Evolutionary conservation across 2,888 invertebrate genomes (phyloP).

Genomic region (Mechanitis mazaeus): DNA sequence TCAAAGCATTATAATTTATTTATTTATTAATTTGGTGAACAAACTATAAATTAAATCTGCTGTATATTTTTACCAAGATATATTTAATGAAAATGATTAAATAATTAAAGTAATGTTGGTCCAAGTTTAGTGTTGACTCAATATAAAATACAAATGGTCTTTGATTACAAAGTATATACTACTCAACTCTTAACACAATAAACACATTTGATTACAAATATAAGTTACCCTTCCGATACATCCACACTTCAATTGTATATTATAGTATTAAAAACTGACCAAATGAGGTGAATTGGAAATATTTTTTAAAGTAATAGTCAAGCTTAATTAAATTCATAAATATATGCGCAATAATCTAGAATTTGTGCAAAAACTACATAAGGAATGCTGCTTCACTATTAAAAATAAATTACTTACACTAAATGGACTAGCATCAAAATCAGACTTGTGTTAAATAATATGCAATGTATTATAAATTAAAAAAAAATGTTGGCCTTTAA

Average conservation of each 20-base stretch:
- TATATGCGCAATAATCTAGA: constrained; percentile 10
- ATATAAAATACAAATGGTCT: background rate
- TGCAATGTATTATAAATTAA: constrained; percentile 12
- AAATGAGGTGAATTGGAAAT: constrained; percentile 2
- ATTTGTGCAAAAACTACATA: constrained; percentile 47
- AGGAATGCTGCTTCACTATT: constrained; percentile 32
- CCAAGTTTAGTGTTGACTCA: constrained; percentile 6
- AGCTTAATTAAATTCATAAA: constrained; percentile 14
- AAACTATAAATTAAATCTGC: too few relatives aligned
- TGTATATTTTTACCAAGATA: background rate
- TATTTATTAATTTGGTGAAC: too few relatives aligned
- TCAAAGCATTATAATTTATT: too few relatives aligned
- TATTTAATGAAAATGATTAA: background rate
- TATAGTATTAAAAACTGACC: constrained; percentile 10
- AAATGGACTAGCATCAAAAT: constrained; percentile 58
- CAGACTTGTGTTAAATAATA: constrained; percentile 47
- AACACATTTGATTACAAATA: constrained; percentile 37
- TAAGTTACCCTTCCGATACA: constrained; percentile 49
- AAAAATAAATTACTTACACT: constrained; percentile 33
- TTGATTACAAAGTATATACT: constrained; percentile 24
- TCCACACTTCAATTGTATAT: constrained; percentile 27
- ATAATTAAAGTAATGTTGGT: constrained; percentile 1
- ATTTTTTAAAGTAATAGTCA: constrained; percentile 6
- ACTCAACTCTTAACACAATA: constrained; percentile 41
- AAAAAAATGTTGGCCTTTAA: constrained; percentile 5